Percentiles rank a stretch among this genome's conserved stretches.
phyloP scores from a whole-genome alignment of 2,797 vertebrate species.

The Aplochiton taeniatus region DNA sequence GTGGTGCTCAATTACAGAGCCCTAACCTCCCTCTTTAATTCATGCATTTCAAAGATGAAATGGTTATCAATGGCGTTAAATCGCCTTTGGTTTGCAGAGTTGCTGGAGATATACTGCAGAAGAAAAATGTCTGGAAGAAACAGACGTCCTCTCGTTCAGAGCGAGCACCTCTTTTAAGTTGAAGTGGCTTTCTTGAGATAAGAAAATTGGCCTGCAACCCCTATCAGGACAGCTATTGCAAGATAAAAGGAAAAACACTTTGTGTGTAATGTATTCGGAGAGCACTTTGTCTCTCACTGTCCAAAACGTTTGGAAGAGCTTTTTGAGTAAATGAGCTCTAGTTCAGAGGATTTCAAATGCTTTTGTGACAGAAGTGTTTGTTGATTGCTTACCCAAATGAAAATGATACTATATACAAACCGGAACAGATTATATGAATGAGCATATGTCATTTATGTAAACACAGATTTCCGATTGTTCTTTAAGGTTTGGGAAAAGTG shows the following conservation, averaged over 20 bases:
- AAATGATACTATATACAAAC: no score
- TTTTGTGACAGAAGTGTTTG: no score
- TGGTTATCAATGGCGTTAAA: constrained; percentile 68
- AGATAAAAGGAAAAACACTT: constrained; percentile 40
- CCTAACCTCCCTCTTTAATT: constrained; percentile 71
- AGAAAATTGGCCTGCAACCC: constrained; percentile 49
- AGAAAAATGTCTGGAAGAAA: constrained; percentile 57
- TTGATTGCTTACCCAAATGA: no score
- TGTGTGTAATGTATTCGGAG: constrained; percentile 12
- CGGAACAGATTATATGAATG: no score
- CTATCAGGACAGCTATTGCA: constrained; percentile 44
- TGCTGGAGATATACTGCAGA: constrained; percentile 53
- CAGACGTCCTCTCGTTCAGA: constrained; percentile 50
- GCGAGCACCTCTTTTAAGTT: constrained; percentile 42
- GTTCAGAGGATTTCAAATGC: background rate
- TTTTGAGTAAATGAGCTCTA: background rate
- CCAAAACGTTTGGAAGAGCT: no score
- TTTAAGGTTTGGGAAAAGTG: no score
- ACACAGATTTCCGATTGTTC: no score
- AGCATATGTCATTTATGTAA: no score
- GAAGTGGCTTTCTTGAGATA: constrained; percentile 37
- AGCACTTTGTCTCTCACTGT: no score
- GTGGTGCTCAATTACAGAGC: constrained; percentile 72
- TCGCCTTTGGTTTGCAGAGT: constrained; percentile 57
- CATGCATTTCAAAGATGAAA: constrained; percentile 69